Conservation (phyloP, 64 coral and sea anemone genomes). For the Actinia tenebrosa region DNA sequence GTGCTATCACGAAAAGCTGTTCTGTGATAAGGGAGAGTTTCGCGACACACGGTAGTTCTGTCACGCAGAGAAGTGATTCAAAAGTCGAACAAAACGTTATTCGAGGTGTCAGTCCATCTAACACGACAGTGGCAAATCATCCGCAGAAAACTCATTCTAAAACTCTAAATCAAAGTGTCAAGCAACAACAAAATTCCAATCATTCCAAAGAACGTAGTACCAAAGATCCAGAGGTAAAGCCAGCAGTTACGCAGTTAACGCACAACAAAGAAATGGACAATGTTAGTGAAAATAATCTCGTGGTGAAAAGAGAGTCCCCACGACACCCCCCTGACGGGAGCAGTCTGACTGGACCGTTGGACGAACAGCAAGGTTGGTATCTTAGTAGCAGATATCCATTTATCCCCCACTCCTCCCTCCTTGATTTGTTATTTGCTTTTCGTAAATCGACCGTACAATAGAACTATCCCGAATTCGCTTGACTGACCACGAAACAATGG, state of each 20-base stretch:
- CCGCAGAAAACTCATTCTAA: not conserved
- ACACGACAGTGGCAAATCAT: not conserved
- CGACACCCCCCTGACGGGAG: not conserved
- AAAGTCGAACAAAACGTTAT: not conserved
- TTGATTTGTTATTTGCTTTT: no score
- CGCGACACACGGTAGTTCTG: not conserved
- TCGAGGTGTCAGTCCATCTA: not conserved
- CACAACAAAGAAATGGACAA: not conserved
- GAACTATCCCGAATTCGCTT: no score
- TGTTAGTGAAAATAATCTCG: not conserved
- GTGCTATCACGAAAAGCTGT: not conserved
- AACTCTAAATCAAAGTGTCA: not conserved
- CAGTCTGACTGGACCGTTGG: not conserved
- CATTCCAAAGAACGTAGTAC: not conserved
- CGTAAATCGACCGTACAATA: no score
- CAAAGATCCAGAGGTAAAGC: not conserved
- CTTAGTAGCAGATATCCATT: not conserved
- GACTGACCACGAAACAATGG: no score
- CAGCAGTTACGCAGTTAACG: not conserved
- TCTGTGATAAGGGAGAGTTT: no score
- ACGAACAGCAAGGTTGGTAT: not conserved
- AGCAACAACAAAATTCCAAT: not conserved
- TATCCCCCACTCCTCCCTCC: no score
- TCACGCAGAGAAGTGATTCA: not conserved
- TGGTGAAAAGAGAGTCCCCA: conserved; percentile 1